Conservation (phyloP, 1,140 invertebrate genomes). For the Melipona quadrifasciata region DNA sequence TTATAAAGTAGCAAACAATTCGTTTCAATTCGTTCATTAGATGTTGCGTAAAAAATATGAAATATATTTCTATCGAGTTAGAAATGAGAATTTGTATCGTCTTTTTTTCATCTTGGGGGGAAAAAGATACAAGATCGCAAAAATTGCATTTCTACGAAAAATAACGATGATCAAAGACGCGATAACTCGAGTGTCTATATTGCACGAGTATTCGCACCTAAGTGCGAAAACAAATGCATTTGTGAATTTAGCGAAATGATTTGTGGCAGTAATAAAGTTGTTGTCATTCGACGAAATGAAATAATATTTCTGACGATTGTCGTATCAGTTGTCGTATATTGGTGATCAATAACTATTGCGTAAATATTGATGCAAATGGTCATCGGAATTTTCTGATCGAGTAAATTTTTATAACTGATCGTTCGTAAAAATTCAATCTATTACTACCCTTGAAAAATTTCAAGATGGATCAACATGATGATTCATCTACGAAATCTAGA, state of each 20-base stretch:
- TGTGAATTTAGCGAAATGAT: conserved; percentile 23
- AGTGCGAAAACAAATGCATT: not conserved
- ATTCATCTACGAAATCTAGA: not conserved
- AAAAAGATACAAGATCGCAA: not conserved
- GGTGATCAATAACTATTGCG: not conserved
- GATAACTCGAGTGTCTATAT: not conserved
- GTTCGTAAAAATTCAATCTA: not conserved
- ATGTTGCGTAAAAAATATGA: not conserved
- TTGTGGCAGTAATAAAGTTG: conserved; percentile 4
- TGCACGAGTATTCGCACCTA: not conserved
- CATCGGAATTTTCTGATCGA: not conserved
- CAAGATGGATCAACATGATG: not conserved
- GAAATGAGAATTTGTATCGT: not conserved
- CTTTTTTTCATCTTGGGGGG: not conserved
- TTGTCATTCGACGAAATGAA: not conserved
- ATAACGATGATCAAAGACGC: no score
- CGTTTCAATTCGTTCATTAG: not conserved
- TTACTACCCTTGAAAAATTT: not conserved
- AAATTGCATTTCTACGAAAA: not conserved
- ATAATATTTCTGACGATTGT: not conserved
- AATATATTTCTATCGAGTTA: not conserved
- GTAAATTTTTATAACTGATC: no score
- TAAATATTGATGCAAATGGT: not conserved
- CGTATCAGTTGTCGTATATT: not conserved
- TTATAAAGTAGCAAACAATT: not conserved